Evolutionary conservation across 2,113 vertebrate genomes (phyloP), one percentile per base, ranked within the genome.

Genomic region (Leptodactylus fuscus): DNA sequence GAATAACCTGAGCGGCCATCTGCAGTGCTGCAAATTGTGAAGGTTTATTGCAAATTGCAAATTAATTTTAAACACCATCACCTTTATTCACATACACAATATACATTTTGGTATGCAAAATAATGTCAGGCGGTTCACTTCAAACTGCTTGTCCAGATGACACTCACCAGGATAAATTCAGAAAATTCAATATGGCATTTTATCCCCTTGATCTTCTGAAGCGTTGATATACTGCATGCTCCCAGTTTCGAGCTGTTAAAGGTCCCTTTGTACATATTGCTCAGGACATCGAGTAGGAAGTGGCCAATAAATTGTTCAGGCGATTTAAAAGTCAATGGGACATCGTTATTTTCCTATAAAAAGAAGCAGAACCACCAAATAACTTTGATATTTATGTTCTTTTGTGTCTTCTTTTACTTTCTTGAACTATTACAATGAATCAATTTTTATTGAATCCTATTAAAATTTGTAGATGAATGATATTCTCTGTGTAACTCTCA

Each of bases 161-260:
- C 62, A 34, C 13, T 69, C 32, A 36, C 24, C 58, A 62, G n/a
- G 24, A 62, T 62, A 27, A 62, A 62, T 69, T 34, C 32, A 8
- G 20, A 69, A 69, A 36, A 69, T 69, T 34, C 32, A 34, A 38
- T 69, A 38, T 12, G 65, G 32, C 65, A 38, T 69, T 69, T 69
- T 69, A 69, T 69, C 65, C 34, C 65, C 65, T 69, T 69, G 65
- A 69, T 69, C 65, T 69, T 69, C 34, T 36, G 18, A 69, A 69
- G 34, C 34, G 34, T 69, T 69, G 65, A 36, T 69, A 9, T 69
- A 22, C 34, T 38, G 65, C 34, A 69, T 38, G 29, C 32, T 38
- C 18, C 62, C 62, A 5, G 16, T 20, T 20, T n/a, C n/a, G n/a
- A n/a, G n/a, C n/a, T 38, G 0, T 34, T 32, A 69, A 18, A 69